Evolutionary conservation across 2,113 vertebrate species (phyloP), one percentile per base, ranked within the genome.

Genomic region (Tragelaphus imberbis): DNA sequence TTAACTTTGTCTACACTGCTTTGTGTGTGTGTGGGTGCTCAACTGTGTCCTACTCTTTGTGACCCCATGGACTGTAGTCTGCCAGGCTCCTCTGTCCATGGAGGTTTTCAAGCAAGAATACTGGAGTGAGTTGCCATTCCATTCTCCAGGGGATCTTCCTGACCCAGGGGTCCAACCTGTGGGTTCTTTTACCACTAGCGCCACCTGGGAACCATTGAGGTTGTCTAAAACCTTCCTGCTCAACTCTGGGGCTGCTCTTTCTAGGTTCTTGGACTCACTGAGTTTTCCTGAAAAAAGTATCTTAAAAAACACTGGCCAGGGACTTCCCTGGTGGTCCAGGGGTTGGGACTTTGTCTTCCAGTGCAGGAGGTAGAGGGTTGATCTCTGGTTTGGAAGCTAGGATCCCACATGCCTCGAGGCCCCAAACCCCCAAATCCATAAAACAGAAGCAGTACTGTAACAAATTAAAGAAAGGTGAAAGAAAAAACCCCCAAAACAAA

Each of bases 1-100:
- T 68, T 0, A 14, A 51, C n/a, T 59, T 55, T 6, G 28, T 9
- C 21, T 33, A 28, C 36, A 2, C 13, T 0, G 6, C 40, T 40
- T 2, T 68, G 30, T 65, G n/a, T 6, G 19, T 40, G 71, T 44
- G 40, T 68, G 7, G 25, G 36, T 27, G 40, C 23, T 44, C 40
- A 44, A 40, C 44, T 1, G 23, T 77, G 71, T 77, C 40, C 3
- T 3, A 77, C 6, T 27, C 40, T 27, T 44, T 7, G 3, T 13
- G 23, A 77, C 23, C 36, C 71, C 71, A 44, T 25, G 71, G 71
- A 77, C 40, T 44, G 40, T 23, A 25, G 40, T 14, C 23, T 40
- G 12, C 40, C 40, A 27, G 40, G 40, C 71, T 77, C 23, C 71
- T 25, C 71, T 77, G 71, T 44, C 40, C 40, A 27, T 44, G 71